phyloP scores from a whole-genome alignment of 2,113 vertebrate genomes.

The Plotosus lineatus region DNA sequence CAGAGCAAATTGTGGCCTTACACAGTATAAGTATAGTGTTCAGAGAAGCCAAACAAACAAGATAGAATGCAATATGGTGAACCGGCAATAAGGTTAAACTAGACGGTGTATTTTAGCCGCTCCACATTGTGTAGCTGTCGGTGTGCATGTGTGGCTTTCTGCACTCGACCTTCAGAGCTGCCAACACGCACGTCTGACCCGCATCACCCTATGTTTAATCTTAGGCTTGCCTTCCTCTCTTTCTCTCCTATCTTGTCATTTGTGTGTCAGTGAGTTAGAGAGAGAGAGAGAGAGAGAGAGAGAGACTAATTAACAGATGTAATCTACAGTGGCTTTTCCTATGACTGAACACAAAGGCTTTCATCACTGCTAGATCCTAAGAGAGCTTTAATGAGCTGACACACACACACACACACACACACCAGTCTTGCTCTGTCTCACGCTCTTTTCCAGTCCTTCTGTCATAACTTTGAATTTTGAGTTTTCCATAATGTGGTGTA shows the following conservation, averaged over 20 bases:
- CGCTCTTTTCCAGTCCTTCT: neutral
- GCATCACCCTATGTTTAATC: neutral
- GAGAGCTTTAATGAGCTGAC: conserved; percentile 14
- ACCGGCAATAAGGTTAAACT: neutral
- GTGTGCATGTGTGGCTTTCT: neutral
- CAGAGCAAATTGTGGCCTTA: neutral
- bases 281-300: neutral
- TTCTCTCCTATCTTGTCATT: neutral
- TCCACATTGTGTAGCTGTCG: neutral
- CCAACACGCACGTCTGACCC: neutral
- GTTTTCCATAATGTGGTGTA: no score
- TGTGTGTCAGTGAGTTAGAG: neutral
- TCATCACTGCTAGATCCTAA: conserved; percentile 6
- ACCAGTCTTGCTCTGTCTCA: neutral
- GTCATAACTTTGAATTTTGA: neutral
- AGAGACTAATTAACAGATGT: conserved; percentile 27
- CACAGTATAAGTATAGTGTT: neutral
- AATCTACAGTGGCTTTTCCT: conserved; percentile 18
- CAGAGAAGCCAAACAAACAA: neutral
- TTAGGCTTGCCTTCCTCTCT: neutral
- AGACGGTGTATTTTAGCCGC: neutral
- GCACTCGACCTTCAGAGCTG: neutral
- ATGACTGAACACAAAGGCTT: conserved; percentile 25
- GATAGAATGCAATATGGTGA: neutral
- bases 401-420: conserved; percentile 2